Evolutionary conservation across 2,888 invertebrate genomes (phyloP), one percentile per base, ranked within the genome.

Genomic region (Cheilosia scutellata): DNA sequence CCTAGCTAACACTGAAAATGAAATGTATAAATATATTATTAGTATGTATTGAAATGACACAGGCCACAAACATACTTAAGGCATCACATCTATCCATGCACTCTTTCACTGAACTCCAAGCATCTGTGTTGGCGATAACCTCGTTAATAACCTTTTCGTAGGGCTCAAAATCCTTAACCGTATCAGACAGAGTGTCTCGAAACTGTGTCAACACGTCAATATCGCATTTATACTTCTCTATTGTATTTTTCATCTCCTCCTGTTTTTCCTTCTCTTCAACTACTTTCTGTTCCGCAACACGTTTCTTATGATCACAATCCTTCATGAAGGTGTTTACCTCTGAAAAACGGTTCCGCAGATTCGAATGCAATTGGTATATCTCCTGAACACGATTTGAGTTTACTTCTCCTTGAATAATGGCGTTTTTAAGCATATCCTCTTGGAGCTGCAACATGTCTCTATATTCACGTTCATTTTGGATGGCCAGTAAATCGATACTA

Each of bases 51-150:
- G 25, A 16, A 58, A 70, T n/a, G 6, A 13, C 29, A 33, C 27
- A 27, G 11, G 13, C 13, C 27, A 29, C 27, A 11, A 27, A 27
- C 68, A n/a, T 88, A 92, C 92, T 92, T 42, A 92, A 68, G 0
- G 92, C 92, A 89, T 93, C 92, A 75, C 92, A 92, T 0, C 92
- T 90, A 86, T 90, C 91, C 44, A 91, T 91, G 60, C 92, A 91
- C 86, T 93, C 93, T 40, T 92, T 91, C 0, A 91, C 88, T 0
- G 92, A 91, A 7, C 16, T 27, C 60, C 60, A 60, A 13, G n/a
- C 27, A 27, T 60, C 60, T 9, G 33, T n/a, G 42, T 89, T 88
- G 4, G 88, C 60, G 1, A 93, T 91, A 2, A 92, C 92, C 40
- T 92, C 90, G 11, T 91, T 87, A 2, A 92, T 88, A 0, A 92